phyloP scores from a whole-genome alignment of 2,113 vertebrate species.

The Clarias macrocephalus region DNA sequence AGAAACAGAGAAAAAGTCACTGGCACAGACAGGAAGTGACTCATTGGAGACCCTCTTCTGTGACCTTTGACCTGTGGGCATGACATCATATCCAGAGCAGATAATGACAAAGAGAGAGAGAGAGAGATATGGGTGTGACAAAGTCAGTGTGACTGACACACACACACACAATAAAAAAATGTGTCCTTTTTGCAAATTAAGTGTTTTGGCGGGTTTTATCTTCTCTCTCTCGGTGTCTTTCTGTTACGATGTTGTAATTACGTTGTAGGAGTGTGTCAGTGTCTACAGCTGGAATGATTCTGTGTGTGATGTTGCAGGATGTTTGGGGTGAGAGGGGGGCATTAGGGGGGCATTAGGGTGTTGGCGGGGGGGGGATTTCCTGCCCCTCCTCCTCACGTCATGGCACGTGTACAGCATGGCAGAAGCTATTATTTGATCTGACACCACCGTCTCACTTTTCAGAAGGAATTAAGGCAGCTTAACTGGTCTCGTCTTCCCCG shows the following conservation, averaged over 20 bases:
- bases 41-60: background rate
- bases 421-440: background rate
- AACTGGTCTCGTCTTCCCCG: background rate
- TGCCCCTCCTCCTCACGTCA: background rate
- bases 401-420: background rate
- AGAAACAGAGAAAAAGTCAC: slow-evolving; percentile 10
- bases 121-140: background rate
- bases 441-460: background rate
- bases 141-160: too few relatives aligned
- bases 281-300: background rate
- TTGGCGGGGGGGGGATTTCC: background rate
- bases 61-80: slow-evolving; percentile 2
- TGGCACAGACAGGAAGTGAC: slow-evolving; percentile 11
- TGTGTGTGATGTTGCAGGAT: background rate
- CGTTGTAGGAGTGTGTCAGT: background rate
- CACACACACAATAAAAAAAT: background rate
- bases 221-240: background rate
- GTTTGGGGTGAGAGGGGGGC: background rate
- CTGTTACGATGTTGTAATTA: background rate
- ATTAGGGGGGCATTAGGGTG: too few relatives aligned
- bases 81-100: slow-evolving; percentile 2
- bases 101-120: background rate
- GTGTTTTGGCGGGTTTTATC: too few relatives aligned
- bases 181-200: too few relatives aligned
- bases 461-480: background rate